phyloP scores from a whole-genome alignment of 1,140 invertebrate species.

The Eulimnadia texana region DNA sequence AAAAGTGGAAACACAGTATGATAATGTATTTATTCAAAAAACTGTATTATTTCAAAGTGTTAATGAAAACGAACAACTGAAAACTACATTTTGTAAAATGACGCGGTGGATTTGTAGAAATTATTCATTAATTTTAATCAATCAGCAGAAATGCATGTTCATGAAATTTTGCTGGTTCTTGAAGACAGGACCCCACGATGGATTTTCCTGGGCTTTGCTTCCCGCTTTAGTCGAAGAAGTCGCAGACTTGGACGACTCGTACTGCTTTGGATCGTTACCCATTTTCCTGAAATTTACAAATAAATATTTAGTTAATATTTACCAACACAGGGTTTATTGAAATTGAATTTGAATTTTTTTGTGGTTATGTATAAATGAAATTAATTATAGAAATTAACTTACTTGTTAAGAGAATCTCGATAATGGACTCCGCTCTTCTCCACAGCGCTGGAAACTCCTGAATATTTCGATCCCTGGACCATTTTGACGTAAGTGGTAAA shows the following conservation, averaged over 20 bases:
- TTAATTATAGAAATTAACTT: not conserved
- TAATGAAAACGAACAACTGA: too few relatives aligned
- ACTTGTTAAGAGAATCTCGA: not conserved
- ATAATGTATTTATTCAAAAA: too few relatives aligned
- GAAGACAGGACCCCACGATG: slow-evolving; percentile 50
- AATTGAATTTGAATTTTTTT: too few relatives aligned
- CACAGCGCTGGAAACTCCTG: not conserved
- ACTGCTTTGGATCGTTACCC: slow-evolving; percentile 23
- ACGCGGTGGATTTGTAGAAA: too few relatives aligned
- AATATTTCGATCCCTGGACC: slow-evolving; percentile 14
- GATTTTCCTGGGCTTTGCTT: slow-evolving; percentile 31
- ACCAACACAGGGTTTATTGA: too few relatives aligned
- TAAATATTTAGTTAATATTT: too few relatives aligned
- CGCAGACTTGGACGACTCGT: slow-evolving; percentile 23
- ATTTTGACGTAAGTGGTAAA: slow-evolving; percentile 13
- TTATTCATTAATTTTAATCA: too few relatives aligned
- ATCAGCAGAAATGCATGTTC: slow-evolving; percentile 49
- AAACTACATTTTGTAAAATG: too few relatives aligned
- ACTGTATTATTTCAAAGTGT: too few relatives aligned
- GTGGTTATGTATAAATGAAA: slow-evolving; percentile 24
- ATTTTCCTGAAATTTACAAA: slow-evolving; percentile 24
- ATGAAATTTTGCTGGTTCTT: slow-evolving; percentile 53
- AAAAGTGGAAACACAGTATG: too few relatives aligned
- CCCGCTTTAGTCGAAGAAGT: slow-evolving; percentile 3
- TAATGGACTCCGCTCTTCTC: not conserved